Conservation (phyloP, 2,888 invertebrate genomes). For the Tanypteryx hageni region DNA sequence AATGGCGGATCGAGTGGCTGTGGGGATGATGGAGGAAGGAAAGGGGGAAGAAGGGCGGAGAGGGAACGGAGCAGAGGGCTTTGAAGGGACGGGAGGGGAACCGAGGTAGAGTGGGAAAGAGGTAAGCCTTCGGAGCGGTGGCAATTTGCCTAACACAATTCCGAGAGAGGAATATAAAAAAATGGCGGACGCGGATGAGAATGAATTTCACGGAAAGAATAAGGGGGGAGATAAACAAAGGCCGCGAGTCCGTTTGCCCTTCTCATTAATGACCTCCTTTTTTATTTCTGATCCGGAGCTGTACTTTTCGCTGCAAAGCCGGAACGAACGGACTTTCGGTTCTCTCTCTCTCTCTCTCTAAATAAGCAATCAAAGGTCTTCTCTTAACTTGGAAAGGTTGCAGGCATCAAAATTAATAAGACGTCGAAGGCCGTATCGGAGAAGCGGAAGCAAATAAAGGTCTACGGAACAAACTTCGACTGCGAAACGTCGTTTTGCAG, state of each 20-base stretch:
- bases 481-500: too few species aligned
- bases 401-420: background rate
- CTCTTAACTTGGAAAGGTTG: background rate
- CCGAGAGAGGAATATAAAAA: conserved; percentile 31
- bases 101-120: background rate
- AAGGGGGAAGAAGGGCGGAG: too few species aligned
- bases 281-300: conserved; percentile 18
- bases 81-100: too few species aligned
- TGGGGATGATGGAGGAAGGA: background rate
- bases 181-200: background rate
- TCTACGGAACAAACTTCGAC: background rate
- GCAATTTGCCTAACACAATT: conserved; percentile 61
- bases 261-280: conserved; percentile 16
- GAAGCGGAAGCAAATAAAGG: background rate
- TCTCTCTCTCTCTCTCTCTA: background rate
- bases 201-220: conserved; percentile 1
- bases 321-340: background rate
- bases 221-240: background rate
- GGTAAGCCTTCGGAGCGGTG: conserved; percentile 10
- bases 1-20: background rate
- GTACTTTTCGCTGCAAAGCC: background rate
- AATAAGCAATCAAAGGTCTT: conserved; percentile 22
- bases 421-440: background rate
- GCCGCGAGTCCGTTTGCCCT: background rate
- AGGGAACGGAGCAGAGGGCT: background rate